These are phyloP conservation scores for Griposia aprilina DNA, from an alignment of 2,888 invertebrate genomes.

Conservation along the genomic window DNA sequence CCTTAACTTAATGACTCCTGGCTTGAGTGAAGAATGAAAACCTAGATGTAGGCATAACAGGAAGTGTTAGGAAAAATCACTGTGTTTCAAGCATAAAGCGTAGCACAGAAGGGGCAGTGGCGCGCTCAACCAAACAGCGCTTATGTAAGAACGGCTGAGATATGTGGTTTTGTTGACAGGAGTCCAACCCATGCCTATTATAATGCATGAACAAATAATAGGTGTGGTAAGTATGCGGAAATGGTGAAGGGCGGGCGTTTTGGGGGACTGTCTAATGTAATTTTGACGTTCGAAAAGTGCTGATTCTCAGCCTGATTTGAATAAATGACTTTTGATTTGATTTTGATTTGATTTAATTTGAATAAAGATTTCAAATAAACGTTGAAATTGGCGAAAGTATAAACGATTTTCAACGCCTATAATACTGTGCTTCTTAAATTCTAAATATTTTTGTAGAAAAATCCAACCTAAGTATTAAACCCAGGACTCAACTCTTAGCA, in stretches of 20 bases:
- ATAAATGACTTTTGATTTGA: too few relatives aligned
- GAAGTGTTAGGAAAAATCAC: conserved; percentile 14
- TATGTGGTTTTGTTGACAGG: not conserved
- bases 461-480: not conserved
- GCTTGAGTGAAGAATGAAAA: conserved; percentile 68
- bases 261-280: too few relatives aligned
- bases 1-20: conserved; percentile 76
- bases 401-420: not conserved
- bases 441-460: not conserved
- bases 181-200: not conserved
- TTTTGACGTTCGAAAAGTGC: too few relatives aligned
- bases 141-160: not conserved
- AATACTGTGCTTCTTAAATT: too few relatives aligned
- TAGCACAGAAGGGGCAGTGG: not conserved
- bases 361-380: not conserved
- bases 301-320: too few relatives aligned
- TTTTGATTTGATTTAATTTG: too few relatives aligned
- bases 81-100: not conserved
- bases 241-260: too few relatives aligned
- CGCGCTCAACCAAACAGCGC: not conserved
- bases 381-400: not conserved
- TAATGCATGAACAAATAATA: not conserved
- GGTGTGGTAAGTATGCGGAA: too few relatives aligned
- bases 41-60: conserved; percentile 43
- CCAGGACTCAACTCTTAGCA: not conserved